Conservation (phyloP, 2,888 invertebrate genomes). For the Diaprepes abbreviatus region DNA sequence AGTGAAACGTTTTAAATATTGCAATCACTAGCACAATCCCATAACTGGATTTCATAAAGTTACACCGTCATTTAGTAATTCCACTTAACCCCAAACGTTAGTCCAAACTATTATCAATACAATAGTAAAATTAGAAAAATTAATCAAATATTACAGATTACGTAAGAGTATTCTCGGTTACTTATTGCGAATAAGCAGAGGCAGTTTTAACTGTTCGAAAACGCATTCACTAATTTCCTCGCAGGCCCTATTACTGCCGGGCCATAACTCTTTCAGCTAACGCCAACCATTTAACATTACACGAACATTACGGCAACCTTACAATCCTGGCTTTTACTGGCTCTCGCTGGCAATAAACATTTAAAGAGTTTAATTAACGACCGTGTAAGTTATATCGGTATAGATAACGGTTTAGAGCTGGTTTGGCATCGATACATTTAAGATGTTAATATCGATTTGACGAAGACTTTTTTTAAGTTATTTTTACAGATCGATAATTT, state of each 20-base stretch:
- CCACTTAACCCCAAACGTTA: too few species aligned
- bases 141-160: too few species aligned
- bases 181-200: too few species aligned
- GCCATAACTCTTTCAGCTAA: conserved; percentile 16
- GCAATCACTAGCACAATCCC: too few species aligned
- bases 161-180: too few species aligned
- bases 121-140: too few species aligned
- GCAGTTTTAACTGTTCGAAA: conserved; percentile 22
- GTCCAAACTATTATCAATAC: too few species aligned
- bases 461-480: too few species aligned
- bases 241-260: not conserved
- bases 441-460: not conserved
- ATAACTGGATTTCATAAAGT: too few species aligned
- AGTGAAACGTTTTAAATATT: too few species aligned
- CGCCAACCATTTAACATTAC: conserved; percentile 25
- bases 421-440: not conserved
- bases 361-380: conserved; percentile 60
- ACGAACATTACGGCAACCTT: conserved; percentile 17
- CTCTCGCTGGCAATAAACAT: conserved; percentile 55
- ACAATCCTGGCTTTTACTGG: conserved; percentile 9
- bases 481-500: too few species aligned
- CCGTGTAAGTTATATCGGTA: not conserved
- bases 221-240: conserved; percentile 4
- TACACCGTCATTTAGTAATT: too few species aligned
- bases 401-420: not conserved